Conservation (phyloP, 2,888 invertebrate genomes). For the Acanthosepion esculentum region DNA sequence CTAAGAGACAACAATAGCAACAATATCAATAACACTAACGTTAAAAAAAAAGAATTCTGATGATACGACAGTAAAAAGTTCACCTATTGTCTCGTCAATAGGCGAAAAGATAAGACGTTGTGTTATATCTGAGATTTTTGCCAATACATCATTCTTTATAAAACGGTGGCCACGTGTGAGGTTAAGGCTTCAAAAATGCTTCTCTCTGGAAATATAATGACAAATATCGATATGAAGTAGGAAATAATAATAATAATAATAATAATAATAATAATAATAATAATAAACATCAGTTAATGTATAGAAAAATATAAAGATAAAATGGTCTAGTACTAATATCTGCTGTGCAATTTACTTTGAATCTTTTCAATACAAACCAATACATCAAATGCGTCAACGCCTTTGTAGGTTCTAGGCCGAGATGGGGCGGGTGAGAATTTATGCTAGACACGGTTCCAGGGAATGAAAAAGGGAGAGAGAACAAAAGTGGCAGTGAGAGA, state of each 20-base stretch:
- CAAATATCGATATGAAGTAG: neutral
- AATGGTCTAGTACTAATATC: neutral
- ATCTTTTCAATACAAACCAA: neutral
- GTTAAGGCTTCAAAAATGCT: neutral
- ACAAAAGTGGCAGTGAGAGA: neutral
- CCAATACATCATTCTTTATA: neutral
- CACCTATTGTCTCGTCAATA: neutral
- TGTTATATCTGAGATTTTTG: neutral
- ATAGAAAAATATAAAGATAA: neutral
- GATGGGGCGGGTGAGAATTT: neutral
- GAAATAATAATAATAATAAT: neutral
- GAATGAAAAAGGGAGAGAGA: neutral
- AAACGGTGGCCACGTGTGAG: neutral
- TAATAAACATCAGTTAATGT: neutral
- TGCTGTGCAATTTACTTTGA: slow-evolving; percentile 13
- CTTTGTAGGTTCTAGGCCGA: neutral
- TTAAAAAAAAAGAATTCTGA: neutral
- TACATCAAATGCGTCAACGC: slow-evolving; percentile 1
- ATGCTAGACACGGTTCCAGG: neutral
- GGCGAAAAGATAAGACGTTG: neutral
- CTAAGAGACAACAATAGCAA: too few relatives aligned
- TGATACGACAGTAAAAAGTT: neutral
- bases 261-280: neutral
- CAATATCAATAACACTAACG: neutral
- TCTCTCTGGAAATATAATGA: neutral